These are phyloP conservation scores for Ivindomyrus marchei DNA, from an alignment of 2,113 vertebrate species.

Conservation along the genomic window DNA sequence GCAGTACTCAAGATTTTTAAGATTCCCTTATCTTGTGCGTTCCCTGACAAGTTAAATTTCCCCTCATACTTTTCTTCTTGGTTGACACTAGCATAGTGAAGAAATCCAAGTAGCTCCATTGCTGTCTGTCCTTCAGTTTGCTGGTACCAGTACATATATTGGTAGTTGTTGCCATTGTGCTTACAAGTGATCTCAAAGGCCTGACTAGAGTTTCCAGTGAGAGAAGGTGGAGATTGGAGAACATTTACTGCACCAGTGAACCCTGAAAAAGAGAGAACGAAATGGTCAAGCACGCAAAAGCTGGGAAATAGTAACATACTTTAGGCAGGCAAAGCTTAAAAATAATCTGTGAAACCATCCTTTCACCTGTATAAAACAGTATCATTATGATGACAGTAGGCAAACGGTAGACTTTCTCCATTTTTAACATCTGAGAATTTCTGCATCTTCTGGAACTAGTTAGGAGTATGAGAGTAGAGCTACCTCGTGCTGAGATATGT, in stretches of 20 bases:
- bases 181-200: not conserved
- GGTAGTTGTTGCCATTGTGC: not conserved
- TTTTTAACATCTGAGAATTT: not conserved
- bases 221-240: not conserved
- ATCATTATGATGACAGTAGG: not conserved
- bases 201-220: not conserved
- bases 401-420: not conserved
- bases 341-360: not conserved
- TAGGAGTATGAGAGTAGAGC: not conserved
- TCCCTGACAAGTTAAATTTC: not conserved
- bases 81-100: not conserved
- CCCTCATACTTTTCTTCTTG: not conserved
- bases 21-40: not conserved
- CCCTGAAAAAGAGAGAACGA: not conserved
- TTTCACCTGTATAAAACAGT: not conserved
- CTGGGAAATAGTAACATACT: not conserved
- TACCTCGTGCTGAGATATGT: not conserved
- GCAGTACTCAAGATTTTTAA: not conserved
- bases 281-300: not conserved
- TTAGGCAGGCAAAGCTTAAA: not conserved
- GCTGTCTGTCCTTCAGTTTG: not conserved
- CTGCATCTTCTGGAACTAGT: not conserved
- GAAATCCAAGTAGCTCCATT: not conserved
- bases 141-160: not conserved
- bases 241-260: not conserved